Evolutionary conservation across 2,888 invertebrate species (phyloP).

Genomic region (Ichneumoninae sp.): DNA sequence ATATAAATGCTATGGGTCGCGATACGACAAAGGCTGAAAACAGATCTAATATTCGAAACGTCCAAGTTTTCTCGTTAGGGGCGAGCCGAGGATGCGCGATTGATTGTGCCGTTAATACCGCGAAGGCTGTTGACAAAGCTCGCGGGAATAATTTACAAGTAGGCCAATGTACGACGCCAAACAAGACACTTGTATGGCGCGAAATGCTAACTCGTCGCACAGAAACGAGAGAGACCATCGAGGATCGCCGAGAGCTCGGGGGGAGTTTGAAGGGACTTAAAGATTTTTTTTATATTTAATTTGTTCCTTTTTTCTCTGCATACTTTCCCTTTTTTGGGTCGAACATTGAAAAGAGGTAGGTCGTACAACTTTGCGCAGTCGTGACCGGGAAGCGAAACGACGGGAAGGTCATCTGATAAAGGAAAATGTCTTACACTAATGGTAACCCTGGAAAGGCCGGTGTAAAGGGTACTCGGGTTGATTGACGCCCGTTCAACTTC

Average conservation of each 20-base stretch:
- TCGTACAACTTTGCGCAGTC: no score
- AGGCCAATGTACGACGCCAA: not conserved
- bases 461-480: no score
- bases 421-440: no score
- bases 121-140: not conserved
- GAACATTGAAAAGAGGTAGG: no score
- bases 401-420: no score
- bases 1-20: not conserved
- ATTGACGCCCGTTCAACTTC: no score
- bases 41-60: not conserved
- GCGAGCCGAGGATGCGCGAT: not conserved
- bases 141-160: slow-evolving; percentile 2
- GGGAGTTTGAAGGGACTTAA: not conserved
- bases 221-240: not conserved
- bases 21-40: slow-evolving; percentile 2
- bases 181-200: not conserved
- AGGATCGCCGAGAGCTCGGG: not conserved
- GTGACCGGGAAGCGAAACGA: no score
- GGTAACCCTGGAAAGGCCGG: no score
- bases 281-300: not conserved
- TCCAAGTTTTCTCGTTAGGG: not conserved
- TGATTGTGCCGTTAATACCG: not conserved
- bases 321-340: not conserved
- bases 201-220: not conserved
- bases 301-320: not conserved